Base-by-base conservation (phyloP, 2,113 vertebrate genomes). In the Crotalus tigris region DNA sequence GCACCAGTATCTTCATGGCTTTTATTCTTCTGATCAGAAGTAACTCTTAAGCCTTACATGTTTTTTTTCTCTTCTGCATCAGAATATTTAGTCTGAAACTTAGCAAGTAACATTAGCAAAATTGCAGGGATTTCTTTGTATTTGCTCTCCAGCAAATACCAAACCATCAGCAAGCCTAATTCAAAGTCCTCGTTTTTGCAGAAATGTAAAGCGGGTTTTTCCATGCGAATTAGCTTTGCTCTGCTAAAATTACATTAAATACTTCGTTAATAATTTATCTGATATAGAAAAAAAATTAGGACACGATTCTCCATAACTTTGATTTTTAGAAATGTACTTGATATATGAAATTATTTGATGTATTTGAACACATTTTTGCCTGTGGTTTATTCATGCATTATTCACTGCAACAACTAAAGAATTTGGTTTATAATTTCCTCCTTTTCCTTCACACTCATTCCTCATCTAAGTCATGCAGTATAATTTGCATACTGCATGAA, bases 91-190 rank as follows among this genome's bases (percentile, higher is more conserved):
- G 95, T 64, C n/a, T 57, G 91, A 93, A 93, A 26, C 89, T 88
- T 92, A 90, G 93, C 85, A 81, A 95, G 94, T 4, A 81, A 87
- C 64, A 91, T 95, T 87, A 93, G 95, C 90, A 54, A 91, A 26
- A 93, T 92, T 90, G 54, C 10, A 95, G 61, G 93, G 33, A 54
- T 64, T 86, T 33, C 69, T 49, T 57, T 89, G 58, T 29, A 57
- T 39, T 90, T 93, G 55, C 6, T 51, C 23, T 89, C 95, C 93
- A 89, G 90, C 69, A 93, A 58, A 89, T 95, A 51, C 93, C 91
- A 55, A 93, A 89, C 61, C 91, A 93, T 90, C 93, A 95, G 69
- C 88, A 96, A 96, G 91, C 0, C 0, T 57, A 5, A 94, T 90
- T 81, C 92, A 91, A 75, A 5, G 85, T 92, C 75, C 92, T 94